Evolutionary conservation across 1,140 invertebrate species (phyloP).

Genomic region (Caenorhabditis brenneri): DNA sequence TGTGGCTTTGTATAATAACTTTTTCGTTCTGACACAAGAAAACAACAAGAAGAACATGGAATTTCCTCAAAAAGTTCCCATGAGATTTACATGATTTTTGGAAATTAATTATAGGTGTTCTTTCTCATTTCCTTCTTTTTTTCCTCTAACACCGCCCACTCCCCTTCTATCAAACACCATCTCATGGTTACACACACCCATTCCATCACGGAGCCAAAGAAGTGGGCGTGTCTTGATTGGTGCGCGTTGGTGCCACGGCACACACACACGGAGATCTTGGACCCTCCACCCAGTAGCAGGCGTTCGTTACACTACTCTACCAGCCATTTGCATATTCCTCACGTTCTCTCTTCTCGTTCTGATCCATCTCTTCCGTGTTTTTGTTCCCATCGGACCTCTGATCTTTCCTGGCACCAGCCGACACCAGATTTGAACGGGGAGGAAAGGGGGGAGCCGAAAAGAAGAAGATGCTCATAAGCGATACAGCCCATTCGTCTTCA

Average conservation of each 20-base stretch:
- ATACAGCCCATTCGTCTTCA: slow-evolving; percentile 16
- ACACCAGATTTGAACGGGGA: background rate
- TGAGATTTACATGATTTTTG: background rate
- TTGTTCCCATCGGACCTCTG: background rate
- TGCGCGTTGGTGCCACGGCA: slow-evolving; percentile 34
- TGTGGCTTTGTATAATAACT: no score
- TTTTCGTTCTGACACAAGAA: no score
- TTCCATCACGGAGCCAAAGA: slow-evolving; percentile 24
- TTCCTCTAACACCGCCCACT: no score
- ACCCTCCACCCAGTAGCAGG: background rate
- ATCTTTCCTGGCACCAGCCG: slow-evolving; percentile 34
- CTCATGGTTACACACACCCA: slow-evolving; percentile 33
- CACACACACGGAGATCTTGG: background rate
- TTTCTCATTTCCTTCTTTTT: no score
- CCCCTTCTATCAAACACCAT: background rate
- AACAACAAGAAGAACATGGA: no score
- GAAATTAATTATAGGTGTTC: no score
- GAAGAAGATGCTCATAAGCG: slow-evolving; percentile 17
- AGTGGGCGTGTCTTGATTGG: slow-evolving; percentile 35
- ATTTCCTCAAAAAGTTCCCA: no score
- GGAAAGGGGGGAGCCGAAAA: background rate
- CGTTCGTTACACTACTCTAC: slow-evolving; percentile 20
- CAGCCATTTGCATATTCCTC: slow-evolving; percentile 35
- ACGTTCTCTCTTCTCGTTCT: background rate
- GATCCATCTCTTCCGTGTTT: no score